These are phyloP conservation scores for Vicugna pacos DNA, from an alignment of 2,113 vertebrate species.

Conservation along the genomic window DNA sequence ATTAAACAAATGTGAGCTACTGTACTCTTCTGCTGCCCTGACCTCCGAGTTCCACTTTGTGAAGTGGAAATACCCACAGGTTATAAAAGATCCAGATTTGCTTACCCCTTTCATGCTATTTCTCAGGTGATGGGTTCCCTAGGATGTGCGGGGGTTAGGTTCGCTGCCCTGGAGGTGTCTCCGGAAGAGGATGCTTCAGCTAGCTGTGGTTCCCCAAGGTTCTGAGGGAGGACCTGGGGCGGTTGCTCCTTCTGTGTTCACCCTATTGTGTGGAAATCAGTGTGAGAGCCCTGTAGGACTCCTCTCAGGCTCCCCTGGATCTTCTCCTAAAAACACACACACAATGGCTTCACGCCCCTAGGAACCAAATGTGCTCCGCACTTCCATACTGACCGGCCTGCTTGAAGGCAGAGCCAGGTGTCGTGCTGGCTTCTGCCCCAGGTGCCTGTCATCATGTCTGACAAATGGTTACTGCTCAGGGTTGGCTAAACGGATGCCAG, in stretches of 20 bases:
- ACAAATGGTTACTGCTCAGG: not conserved
- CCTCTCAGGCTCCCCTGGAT: not conserved
- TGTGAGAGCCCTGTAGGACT: not conserved
- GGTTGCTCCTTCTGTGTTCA: not conserved
- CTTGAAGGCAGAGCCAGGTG: not conserved
- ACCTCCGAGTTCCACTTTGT: not conserved
- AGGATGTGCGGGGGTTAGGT: no score
- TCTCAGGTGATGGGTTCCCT: not conserved
- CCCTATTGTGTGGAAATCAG: not conserved
- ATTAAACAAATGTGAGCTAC: not conserved
- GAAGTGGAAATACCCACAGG: not conserved
- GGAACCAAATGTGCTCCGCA: not conserved
- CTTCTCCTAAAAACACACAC: not conserved
- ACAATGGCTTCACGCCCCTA: not conserved
- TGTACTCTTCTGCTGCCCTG: no score
- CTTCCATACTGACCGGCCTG: not conserved
- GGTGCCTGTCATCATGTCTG: not conserved
- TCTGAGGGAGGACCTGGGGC: not conserved
- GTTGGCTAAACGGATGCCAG: not conserved
- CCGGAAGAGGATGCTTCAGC: not conserved
- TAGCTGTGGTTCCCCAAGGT: not conserved
- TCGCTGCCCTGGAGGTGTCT: rapidly evolving
- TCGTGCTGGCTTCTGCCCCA: not conserved
- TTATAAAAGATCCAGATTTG: not conserved
- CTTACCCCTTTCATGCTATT: not conserved